phyloP scores from a whole-genome alignment of 2,888 invertebrate species.

The Dicycla oo region DNA sequence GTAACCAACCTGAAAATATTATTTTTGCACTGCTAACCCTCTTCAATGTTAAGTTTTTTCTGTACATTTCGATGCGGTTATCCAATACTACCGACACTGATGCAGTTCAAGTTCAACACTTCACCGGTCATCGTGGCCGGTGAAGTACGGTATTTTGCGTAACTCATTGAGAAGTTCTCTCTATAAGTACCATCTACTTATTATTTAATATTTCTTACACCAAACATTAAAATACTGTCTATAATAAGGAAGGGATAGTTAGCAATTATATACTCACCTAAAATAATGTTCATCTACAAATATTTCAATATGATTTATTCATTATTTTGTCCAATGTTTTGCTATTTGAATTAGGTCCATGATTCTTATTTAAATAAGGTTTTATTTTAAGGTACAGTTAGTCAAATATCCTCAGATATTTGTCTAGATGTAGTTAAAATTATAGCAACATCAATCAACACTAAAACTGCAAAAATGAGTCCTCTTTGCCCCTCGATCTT shows the following conservation, averaged over 20 bases:
- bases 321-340: background rate
- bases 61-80: constrained; percentile 5
- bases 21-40: constrained; percentile 19
- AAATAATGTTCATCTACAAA: background rate
- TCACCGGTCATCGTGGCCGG: constrained; percentile 11
- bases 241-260: background rate
- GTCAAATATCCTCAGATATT: background rate
- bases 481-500: background rate
- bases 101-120: constrained; percentile 43
- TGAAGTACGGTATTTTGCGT: constrained; percentile 22
- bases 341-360: too few relatives aligned
- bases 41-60: background rate
- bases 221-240: background rate
- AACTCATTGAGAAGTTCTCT: constrained; percentile 20
- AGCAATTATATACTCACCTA: background rate
- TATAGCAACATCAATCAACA: background rate
- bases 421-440: background rate
- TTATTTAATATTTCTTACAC: background rate
- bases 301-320: too few relatives aligned
- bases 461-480: background rate
- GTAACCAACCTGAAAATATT: background rate
- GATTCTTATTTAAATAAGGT: background rate
- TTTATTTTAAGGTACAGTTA: background rate
- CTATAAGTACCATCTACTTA: background rate
- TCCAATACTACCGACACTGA: constrained; percentile 3